These are phyloP conservation scores for Merluccius polli DNA, from an alignment of 2,797 vertebrate genomes.

Conservation along the genomic window DNA sequence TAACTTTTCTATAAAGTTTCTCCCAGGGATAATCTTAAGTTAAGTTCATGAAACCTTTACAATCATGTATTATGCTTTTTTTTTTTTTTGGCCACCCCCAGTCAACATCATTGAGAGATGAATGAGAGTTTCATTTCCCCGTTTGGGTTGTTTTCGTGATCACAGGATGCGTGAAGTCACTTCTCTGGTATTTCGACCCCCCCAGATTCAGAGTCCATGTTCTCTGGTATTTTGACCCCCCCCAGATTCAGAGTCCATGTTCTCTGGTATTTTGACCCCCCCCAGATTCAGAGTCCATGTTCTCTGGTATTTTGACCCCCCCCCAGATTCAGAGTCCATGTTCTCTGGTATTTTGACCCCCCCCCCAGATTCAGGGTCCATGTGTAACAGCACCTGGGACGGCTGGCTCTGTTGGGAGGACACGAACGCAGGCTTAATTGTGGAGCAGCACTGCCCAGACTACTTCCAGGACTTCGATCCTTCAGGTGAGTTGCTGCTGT, in stretches of 20 bases:
- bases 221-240: too few species aligned
- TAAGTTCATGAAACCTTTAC: neutral
- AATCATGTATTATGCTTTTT: neutral
- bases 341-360: too few species aligned
- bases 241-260: too few species aligned
- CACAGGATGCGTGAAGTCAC: neutral
- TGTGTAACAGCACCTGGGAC: conserved; percentile 96
- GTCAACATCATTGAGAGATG: neutral
- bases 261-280: too few species aligned
- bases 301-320: too few species aligned
- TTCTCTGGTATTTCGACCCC: neutral
- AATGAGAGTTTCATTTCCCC: neutral
- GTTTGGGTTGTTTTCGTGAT: neutral
- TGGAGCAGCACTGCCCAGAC: conserved; percentile 91
- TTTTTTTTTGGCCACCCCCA: neutral
- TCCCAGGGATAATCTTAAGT: too few species aligned
- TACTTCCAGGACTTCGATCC: conserved; percentile 98
- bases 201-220: too few species aligned
- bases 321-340: too few species aligned
- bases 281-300: too few species aligned
- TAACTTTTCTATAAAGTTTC: neutral
- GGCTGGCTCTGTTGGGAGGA: conserved; percentile 98
- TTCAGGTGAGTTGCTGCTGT: conserved; percentile 75
- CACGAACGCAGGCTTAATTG: conserved; percentile 73
- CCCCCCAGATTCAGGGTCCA: conserved; percentile 56